Evolutionary conservation across 2,888 invertebrate genomes (phyloP).

Genomic region (Eubasilissa splendida): DNA sequence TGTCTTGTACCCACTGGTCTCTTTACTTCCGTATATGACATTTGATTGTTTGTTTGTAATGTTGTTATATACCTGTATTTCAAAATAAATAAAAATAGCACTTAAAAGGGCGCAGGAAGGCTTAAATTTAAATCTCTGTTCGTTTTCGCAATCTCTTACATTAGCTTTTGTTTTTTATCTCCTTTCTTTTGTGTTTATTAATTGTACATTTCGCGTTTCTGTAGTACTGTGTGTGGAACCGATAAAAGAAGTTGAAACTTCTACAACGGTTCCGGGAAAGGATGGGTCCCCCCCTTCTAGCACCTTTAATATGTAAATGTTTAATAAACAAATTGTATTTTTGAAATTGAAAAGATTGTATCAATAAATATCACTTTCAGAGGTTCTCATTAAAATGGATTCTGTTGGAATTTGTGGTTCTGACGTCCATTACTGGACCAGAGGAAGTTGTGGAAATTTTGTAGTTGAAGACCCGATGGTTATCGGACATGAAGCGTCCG

Average conservation of each 20-base stretch:
- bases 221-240: too few relatives aligned
- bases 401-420: constrained; percentile 98
- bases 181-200: neutral
- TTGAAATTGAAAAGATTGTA: neutral
- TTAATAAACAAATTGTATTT: neutral
- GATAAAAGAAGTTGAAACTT: too few relatives aligned
- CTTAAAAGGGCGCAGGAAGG: too few relatives aligned
- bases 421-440: constrained; percentile 93
- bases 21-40: too few relatives aligned
- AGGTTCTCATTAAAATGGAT: constrained; percentile 90
- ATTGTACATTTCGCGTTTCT: neutral
- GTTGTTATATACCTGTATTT: too few relatives aligned
- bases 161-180: too few relatives aligned
- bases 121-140: too few relatives aligned
- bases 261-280: too few relatives aligned
- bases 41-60: too few relatives aligned
- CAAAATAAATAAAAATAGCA: too few relatives aligned
- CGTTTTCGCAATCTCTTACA: too few relatives aligned
- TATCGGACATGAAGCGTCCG: constrained; percentile 94
- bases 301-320: neutral
- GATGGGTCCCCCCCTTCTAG: neutral
- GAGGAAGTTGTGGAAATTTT: constrained; percentile 91
- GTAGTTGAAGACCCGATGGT: constrained; percentile 91
- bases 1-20: too few relatives aligned
- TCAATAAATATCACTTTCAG: constrained; percentile 67